phyloP scores from a whole-genome alignment of 2,888 invertebrate species.

The Melangyna quadrimaculata region DNA sequence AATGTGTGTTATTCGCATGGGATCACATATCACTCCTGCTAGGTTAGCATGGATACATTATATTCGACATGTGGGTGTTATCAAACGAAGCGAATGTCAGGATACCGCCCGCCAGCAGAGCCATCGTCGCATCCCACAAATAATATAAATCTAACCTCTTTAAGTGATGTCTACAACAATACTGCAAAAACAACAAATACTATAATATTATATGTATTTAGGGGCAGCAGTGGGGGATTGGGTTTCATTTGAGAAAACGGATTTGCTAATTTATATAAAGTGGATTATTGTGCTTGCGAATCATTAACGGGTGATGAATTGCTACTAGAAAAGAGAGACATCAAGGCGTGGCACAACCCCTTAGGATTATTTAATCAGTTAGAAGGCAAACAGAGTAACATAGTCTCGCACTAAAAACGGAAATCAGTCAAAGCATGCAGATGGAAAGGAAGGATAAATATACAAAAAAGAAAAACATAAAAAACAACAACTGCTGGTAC shows the following conservation, averaged over 20 bases:
- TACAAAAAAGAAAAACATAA: not conserved
- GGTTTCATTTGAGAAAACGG: slow-evolving; percentile 56
- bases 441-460: slow-evolving; percentile 12
- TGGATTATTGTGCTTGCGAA: slow-evolving; percentile 67
- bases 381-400: slow-evolving; percentile 57
- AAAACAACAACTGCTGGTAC: not conserved
- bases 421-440: slow-evolving; percentile 61
- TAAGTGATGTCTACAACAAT: slow-evolving; percentile 2
- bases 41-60: slow-evolving; percentile 13
- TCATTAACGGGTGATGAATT: slow-evolving; percentile 70
- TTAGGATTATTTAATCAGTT: slow-evolving; percentile 65
- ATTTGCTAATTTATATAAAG: slow-evolving; percentile 71
- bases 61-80: slow-evolving; percentile 19
- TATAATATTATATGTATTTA: no score
- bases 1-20: slow-evolving; percentile 57
- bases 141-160: slow-evolving; percentile 16
- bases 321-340: slow-evolving; percentile 45
- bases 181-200: not conserved
- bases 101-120: not conserved
- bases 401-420: slow-evolving; percentile 43
- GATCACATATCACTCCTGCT: slow-evolving; percentile 36
- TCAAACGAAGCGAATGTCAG: slow-evolving; percentile 30
- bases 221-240: slow-evolving; percentile 14
- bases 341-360: slow-evolving; percentile 41
- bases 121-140: not conserved